Evolutionary conservation across 2,113 vertebrate genomes (phyloP).

Genomic region (Pseudonaja textilis): DNA sequence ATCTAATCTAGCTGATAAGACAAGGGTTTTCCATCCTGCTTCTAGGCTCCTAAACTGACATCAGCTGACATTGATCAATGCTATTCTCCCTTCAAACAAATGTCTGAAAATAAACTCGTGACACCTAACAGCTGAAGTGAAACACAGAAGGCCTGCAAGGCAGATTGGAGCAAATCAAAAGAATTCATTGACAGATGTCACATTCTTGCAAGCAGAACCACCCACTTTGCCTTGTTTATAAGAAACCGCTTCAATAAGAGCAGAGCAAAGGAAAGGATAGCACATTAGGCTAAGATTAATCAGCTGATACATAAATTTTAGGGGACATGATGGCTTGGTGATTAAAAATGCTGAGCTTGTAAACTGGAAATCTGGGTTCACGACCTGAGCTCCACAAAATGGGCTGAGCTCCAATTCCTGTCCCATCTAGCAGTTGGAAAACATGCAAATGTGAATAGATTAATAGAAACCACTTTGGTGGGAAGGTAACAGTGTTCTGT

Average conservation of each 20-base stretch:
- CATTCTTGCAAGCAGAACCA: constrained; percentile 3
- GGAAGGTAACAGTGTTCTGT: not conserved
- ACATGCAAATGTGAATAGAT: not conserved
- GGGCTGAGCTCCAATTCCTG: not conserved
- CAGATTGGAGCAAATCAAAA: constrained; percentile 16
- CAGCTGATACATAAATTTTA: not conserved
- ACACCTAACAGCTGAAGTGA: constrained; percentile 28
- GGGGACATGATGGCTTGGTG: not conserved
- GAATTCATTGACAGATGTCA: constrained; percentile 8
- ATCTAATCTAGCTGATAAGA: not conserved
- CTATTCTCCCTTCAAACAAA: constrained; percentile 23
- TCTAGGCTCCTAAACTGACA: not conserved
- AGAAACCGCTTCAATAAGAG: constrained; percentile 2
- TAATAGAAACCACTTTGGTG: not conserved
- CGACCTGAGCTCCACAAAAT: no score
- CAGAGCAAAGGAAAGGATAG: not conserved
- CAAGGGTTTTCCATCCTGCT: not conserved
- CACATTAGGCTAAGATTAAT: not conserved
- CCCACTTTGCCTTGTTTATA: constrained; percentile 17
- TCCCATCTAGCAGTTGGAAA: not conserved
- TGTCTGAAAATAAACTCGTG: constrained; percentile 27
- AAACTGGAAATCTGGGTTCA: no score
- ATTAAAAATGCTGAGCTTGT: not conserved
- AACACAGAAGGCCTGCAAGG: constrained; percentile 17
- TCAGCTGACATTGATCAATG: constrained; percentile 26